Percentiles rank a stretch among this genome's conserved stretches.
These are phyloP conservation scores for Martes martes DNA, from an alignment of 2,113 vertebrate species.

Conservation along the genomic window DNA sequence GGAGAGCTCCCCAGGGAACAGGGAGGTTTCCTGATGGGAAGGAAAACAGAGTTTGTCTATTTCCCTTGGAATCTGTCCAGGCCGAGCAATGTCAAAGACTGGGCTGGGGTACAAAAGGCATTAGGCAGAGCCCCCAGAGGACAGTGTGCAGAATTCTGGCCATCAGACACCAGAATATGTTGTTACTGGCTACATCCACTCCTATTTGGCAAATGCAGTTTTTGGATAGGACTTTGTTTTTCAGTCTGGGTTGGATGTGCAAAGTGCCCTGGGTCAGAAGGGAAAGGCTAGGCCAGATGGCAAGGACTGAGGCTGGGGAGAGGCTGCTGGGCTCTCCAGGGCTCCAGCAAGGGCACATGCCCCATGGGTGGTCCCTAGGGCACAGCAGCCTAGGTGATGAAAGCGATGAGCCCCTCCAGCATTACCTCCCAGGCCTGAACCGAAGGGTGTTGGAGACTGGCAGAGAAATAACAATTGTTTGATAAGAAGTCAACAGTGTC, in stretches of 20 bases:
- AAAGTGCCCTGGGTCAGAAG: conserved; percentile 29
- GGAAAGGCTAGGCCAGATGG: conserved; percentile 54
- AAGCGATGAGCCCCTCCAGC: not conserved
- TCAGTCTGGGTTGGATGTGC: conserved; percentile 31
- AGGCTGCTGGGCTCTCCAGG: not conserved
- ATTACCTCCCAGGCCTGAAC: not conserved
- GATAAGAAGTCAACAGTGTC: not conserved
- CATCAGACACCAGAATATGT: conserved; percentile 26
- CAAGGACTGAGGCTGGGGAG: not conserved
- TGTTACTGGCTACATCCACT: conserved; percentile 42
- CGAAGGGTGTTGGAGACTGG: not conserved
- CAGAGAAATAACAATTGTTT: not conserved
- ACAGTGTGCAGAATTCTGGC: conserved; percentile 34
- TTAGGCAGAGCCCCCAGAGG: conserved; percentile 11
- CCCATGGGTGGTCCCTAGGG: not conserved
- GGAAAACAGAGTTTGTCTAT: not conserved
- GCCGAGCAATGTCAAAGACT: conserved; percentile 15
- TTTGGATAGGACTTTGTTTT: conserved; percentile 60
- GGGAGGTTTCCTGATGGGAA: not conserved
- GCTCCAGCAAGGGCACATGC: not conserved
- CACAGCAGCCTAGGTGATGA: not conserved
- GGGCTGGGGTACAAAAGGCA: conserved; percentile 33
- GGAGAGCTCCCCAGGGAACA: not conserved
- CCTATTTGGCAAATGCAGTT: conserved; percentile 52
- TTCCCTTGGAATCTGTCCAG: conserved; percentile 51